These are phyloP conservation scores for Pteruthius melanotis DNA, from an alignment of 2,113 vertebrate genomes.

Conservation along the genomic window DNA sequence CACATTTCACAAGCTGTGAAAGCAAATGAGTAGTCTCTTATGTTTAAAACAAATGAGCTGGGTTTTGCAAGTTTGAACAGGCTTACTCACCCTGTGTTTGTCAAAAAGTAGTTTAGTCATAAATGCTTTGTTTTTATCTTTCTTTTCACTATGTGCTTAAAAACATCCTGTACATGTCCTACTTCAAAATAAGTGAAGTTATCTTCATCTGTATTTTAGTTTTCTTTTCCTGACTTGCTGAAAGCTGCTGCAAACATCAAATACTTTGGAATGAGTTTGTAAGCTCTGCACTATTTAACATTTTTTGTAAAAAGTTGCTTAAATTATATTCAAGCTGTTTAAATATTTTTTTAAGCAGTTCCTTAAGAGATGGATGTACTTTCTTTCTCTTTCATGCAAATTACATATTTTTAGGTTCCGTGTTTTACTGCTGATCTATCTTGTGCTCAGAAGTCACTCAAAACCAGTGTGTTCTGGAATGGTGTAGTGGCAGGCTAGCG, in stretches of 20 bases:
- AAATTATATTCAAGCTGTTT: background rate
- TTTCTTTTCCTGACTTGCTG: background rate
- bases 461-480: background rate
- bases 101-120: background rate
- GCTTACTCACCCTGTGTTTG: background rate
- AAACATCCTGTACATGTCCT: background rate
- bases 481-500: background rate
- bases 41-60: background rate
- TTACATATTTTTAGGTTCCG: background rate
- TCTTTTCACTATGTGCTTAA: background rate
- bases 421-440: background rate
- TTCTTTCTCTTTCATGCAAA: background rate
- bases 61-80: background rate
- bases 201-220: background rate
- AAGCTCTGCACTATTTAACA: background rate
- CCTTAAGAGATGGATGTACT: background rate
- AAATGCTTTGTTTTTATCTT: background rate
- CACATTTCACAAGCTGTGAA: background rate
- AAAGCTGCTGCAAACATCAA: background rate
- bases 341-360: background rate
- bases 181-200: background rate
- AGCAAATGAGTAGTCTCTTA: background rate
- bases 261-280: background rate
- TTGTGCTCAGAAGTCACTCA: background rate
- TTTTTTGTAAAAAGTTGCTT: background rate